Conservation (phyloP, 1,140 invertebrate species). For the Nasonia longicornis region DNA sequence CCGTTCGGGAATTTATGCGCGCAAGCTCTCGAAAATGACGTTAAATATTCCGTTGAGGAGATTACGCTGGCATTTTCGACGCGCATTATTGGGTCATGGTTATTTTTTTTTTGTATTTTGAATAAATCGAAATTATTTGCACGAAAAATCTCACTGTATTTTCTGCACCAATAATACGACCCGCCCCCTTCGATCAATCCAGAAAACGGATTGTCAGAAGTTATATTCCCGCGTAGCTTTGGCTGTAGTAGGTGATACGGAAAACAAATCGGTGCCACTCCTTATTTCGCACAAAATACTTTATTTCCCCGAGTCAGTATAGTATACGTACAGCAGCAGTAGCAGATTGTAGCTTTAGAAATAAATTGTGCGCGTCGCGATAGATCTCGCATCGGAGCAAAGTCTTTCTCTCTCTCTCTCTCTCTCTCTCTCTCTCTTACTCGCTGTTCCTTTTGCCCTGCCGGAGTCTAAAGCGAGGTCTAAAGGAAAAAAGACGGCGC, state of each 20-base stretch:
- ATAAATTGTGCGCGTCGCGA: slow-evolving; percentile 59
- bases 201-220: neutral
- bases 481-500: neutral
- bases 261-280: slow-evolving; percentile 23
- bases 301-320: slow-evolving; percentile 54
- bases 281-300: slow-evolving; percentile 54
- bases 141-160: no score
- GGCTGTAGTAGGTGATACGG: neutral
- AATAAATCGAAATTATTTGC: no score
- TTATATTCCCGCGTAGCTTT: neutral
- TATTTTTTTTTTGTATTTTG: no score
- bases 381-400: slow-evolving; percentile 16
- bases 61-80: no score
- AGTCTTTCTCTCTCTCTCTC: slow-evolving; percentile 5
- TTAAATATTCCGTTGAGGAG: no score
- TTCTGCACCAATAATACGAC: no score
- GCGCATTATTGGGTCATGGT: no score
- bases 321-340: slow-evolving; percentile 17
- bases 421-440: slow-evolving; percentile 32
- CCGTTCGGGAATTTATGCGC: no score
- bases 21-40: no score
- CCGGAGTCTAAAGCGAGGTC: neutral
- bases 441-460: neutral
- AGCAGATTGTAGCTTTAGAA: slow-evolving; percentile 67
- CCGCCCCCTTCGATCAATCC: neutral